Conservation (phyloP, 2,797 vertebrate species). For the Enteromius viviparus region DNA sequence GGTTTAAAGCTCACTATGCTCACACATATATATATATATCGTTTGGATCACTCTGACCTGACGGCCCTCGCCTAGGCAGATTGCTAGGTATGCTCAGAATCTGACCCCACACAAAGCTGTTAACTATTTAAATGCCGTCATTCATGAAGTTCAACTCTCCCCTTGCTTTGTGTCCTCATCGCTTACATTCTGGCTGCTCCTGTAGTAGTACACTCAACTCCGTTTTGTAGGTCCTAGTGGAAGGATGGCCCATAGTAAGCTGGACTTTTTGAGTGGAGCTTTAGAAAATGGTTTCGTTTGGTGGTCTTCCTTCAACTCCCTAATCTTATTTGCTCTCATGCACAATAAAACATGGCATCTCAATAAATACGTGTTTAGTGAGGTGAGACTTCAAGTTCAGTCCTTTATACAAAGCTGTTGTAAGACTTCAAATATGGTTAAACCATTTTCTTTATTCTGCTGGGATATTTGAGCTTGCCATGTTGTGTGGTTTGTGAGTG, state of each 20-base stretch:
- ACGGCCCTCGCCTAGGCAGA: background rate
- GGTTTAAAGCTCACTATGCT: slow-evolving; percentile 10
- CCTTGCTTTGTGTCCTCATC: background rate
- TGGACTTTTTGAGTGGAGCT: background rate
- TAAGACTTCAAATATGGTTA: background rate
- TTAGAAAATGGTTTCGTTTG: background rate
- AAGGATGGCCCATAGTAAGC: no score
- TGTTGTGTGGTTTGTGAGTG: background rate
- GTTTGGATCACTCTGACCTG: slow-evolving; percentile 2
- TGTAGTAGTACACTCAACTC: background rate
- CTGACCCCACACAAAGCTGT: background rate
- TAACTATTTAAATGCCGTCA: background rate
- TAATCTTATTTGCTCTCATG: background rate
- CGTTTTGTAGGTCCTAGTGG: background rate
- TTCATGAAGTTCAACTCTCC: background rate
- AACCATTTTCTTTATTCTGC: background rate
- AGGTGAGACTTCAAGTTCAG: background rate
- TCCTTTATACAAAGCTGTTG: no score
- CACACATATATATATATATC: background rate
- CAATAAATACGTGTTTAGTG: background rate
- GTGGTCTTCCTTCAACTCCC: background rate
- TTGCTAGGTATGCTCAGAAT: background rate
- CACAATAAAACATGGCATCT: background rate
- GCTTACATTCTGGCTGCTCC: background rate
- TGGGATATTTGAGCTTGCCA: background rate